Conservation (phyloP, 1,140 invertebrate genomes). For the Patella vulgata region DNA sequence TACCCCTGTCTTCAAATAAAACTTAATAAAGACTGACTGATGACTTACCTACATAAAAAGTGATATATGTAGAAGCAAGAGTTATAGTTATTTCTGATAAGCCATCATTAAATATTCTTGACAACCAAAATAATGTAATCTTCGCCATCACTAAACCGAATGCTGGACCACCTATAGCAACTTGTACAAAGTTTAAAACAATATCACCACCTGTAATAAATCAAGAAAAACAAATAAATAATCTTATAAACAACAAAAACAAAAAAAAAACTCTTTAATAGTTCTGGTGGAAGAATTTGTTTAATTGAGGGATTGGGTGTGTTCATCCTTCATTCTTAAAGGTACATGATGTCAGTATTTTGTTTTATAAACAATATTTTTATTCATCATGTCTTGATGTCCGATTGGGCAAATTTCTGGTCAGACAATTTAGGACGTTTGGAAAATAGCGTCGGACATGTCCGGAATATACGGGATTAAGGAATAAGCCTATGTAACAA, state of each 20-base stretch:
- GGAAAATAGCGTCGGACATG: background rate
- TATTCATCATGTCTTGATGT: too few relatives aligned
- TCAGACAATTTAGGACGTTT: too few relatives aligned
- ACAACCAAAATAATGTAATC: slow-evolving; percentile 59
- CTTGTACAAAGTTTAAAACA: slow-evolving; percentile 46
- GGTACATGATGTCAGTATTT: too few relatives aligned
- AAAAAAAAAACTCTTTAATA: background rate
- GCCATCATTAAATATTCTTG: slow-evolving; percentile 65
- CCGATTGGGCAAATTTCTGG: too few relatives aligned
- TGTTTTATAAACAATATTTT: background rate
- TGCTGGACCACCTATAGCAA: slow-evolving; percentile 60
- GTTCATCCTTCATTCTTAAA: too few relatives aligned
- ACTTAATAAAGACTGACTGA: too few relatives aligned
- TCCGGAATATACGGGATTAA: background rate
- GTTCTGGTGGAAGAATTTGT: background rate
- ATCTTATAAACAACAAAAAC: background rate
- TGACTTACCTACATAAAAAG: slow-evolving; percentile 65
- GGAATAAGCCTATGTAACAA: too few relatives aligned
- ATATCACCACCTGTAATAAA: slow-evolving; percentile 45
- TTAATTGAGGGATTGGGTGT: too few relatives aligned
- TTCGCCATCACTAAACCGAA: slow-evolving; percentile 65
- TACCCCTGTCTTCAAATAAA: too few relatives aligned
- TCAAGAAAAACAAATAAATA: slow-evolving; percentile 12
- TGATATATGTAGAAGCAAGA: slow-evolving; percentile 66
- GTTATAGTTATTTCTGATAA: slow-evolving; percentile 68